Evolutionary conservation across 2,113 vertebrate species (phyloP).

Genomic region (Oncorhynchus mykiss): DNA sequence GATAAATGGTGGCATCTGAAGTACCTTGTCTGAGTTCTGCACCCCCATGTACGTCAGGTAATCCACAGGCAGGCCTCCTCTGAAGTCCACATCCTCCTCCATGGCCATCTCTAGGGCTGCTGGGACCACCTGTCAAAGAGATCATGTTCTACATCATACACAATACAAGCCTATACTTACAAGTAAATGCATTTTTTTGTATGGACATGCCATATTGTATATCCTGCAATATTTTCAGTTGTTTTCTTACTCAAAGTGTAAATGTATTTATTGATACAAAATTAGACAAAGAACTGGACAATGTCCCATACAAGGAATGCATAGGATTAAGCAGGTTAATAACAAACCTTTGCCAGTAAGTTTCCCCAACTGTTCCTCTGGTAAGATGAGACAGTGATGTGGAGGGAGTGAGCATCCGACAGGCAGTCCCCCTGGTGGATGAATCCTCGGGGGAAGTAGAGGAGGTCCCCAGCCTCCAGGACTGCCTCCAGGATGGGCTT

Average conservation of each 20-base stretch:
- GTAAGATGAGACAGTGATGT: slow-evolving; percentile 91
- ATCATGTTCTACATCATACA: neutral
- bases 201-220: no score
- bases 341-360: slow-evolving; percentile 80
- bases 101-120: slow-evolving; percentile 87
- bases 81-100: slow-evolving; percentile 91
- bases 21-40: slow-evolving; percentile 80
- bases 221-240: no score
- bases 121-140: slow-evolving; percentile 75
- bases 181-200: neutral
- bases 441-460: slow-evolving; percentile 95
- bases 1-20: no score
- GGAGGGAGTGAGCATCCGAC: slow-evolving; percentile 84
- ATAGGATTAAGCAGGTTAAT: neutral
- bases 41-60: slow-evolving; percentile 92
- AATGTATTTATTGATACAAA: no score
- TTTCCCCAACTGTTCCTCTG: slow-evolving; percentile 96
- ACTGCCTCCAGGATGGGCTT: slow-evolving; percentile 86
- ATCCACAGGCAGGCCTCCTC: slow-evolving; percentile 86
- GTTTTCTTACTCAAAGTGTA: no score
- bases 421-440: slow-evolving; percentile 91
- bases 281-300: neutral
- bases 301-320: neutral
- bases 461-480: slow-evolving; percentile 88
- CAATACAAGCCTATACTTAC: neutral